phyloP scores from a whole-genome alignment of 2,888 invertebrate genomes.

The Lasioglossum figueresi region DNA sequence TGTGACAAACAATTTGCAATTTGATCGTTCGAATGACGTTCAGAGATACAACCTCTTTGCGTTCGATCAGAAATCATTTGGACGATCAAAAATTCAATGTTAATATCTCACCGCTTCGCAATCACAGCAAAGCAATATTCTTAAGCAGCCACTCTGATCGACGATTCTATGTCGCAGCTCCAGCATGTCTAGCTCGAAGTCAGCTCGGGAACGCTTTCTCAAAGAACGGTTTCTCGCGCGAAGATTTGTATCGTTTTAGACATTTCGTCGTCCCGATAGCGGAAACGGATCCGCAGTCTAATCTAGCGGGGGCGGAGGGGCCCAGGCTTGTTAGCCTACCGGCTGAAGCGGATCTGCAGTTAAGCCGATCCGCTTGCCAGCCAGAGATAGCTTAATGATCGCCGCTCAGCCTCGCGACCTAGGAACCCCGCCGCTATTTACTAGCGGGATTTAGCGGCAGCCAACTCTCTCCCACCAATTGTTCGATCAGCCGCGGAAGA shows the following conservation, averaged over 20 bases:
- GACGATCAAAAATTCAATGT: background rate
- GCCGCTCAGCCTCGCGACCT: background rate
- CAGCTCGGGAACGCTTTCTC: background rate
- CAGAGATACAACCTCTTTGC: no score
- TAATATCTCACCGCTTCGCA: background rate
- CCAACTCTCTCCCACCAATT: background rate
- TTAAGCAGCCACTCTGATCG: background rate
- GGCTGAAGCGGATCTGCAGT: conserved; percentile 16
- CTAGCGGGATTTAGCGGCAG: conserved; percentile 15
- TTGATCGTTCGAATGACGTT: no score
- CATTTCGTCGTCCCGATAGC: conserved; percentile 11
- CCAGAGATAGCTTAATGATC: conserved; percentile 42
- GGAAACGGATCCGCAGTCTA: conserved; percentile 34
- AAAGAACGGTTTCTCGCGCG: background rate
- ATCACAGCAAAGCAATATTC: background rate
- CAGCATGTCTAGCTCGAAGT: background rate
- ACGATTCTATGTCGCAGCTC: background rate
- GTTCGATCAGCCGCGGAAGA: background rate
- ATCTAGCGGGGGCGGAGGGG: conserved; percentile 40
- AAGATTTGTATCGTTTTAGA: conserved; percentile 50
- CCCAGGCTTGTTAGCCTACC: conserved; percentile 22
- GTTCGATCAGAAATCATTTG: background rate
- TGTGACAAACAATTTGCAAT: background rate
- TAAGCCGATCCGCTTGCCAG: conserved; percentile 43
- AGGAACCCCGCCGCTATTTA: conserved; percentile 28